Evolutionary conservation across 2,113 vertebrate species (phyloP).

Genomic region (Nestor notabilis): DNA sequence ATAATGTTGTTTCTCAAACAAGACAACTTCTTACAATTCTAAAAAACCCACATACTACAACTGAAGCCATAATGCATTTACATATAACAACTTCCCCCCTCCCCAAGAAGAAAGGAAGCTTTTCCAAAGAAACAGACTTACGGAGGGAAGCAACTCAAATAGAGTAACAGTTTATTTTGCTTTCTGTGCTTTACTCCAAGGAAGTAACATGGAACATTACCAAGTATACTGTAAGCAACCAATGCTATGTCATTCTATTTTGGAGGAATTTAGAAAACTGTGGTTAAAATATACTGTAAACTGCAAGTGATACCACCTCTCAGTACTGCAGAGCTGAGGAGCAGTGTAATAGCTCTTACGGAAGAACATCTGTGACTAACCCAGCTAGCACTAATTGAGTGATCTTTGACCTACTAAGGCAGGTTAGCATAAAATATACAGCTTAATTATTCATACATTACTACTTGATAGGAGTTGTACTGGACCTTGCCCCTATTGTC

Average conservation of each 20-base stretch:
- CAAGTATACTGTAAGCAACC: not conserved
- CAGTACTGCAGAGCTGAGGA: not conserved
- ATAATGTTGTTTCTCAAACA: not conserved
- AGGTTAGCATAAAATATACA: slow-evolving; percentile 8
- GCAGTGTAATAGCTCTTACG: not conserved
- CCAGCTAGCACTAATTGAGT: not conserved
- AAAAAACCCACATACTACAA: not conserved
- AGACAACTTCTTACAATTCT: not conserved
- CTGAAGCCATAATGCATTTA: not conserved
- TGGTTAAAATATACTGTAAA: not conserved
- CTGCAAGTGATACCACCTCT: not conserved
- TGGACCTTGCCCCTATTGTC: not conserved
- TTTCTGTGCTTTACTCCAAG: not conserved
- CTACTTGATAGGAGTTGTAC: slow-evolving; percentile 9
- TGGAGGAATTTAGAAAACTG: not conserved
- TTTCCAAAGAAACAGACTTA: not conserved
- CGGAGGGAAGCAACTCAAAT: not conserved
- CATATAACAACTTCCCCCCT: not conserved
- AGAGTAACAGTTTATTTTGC: not conserved
- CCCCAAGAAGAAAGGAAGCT: not conserved
- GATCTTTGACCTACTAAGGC: slow-evolving; percentile 46
- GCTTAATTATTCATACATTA: slow-evolving; percentile 50
- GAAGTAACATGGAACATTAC: not conserved
- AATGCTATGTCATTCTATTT: not conserved
- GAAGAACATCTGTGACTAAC: slow-evolving; percentile 21